Percentiles rank a stretch among this genome's conserved stretches.
These are phyloP conservation scores for Ectemnius lituratus DNA, from an alignment of 2,888 invertebrate genomes.

Conservation along the genomic window DNA sequence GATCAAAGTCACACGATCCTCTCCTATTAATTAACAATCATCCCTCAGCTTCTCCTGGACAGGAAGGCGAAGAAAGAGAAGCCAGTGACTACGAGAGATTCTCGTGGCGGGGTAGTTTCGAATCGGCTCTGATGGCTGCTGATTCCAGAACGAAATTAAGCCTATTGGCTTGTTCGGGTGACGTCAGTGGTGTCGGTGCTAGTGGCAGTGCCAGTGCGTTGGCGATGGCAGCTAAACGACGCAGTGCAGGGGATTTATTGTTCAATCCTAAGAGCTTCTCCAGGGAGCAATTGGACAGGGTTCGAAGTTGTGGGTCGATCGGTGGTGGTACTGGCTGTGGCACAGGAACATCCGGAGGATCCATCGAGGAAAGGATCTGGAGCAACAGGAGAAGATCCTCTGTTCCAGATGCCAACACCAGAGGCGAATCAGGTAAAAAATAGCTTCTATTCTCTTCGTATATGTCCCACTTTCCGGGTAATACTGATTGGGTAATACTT, in stretches of 20 bases:
- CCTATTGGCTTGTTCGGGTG: conserved; percentile 81
- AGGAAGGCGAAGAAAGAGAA: conserved; percentile 79
- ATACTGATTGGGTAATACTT: too few relatives aligned
- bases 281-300: conserved; percentile 85
- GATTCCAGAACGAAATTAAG: conserved; percentile 90
- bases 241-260: conserved; percentile 90
- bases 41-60: conserved; percentile 58
- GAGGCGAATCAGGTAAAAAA: conserved; percentile 72
- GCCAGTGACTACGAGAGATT: conserved; percentile 93
- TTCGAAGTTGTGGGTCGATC: conserved; percentile 90
- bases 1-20: conserved; percentile 91
- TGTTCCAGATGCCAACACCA: conserved; percentile 75
- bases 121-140: conserved; percentile 92
- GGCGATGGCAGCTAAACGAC: conserved; percentile 86
- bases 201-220: conserved; percentile 83
- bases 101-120: conserved; percentile 95
- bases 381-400: conserved; percentile 75
- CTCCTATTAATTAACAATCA: conserved; percentile 76
- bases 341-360: conserved; percentile 79
- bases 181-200: conserved; percentile 71
- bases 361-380: conserved; percentile 76
- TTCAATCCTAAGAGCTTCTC: conserved; percentile 90
- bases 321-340: conserved; percentile 84
- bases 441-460: background rate
- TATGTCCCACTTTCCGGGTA: too few relatives aligned